These are phyloP conservation scores for Drosophila hydei DNA, from an alignment of 1,140 invertebrate species.

Conservation along the genomic window DNA sequence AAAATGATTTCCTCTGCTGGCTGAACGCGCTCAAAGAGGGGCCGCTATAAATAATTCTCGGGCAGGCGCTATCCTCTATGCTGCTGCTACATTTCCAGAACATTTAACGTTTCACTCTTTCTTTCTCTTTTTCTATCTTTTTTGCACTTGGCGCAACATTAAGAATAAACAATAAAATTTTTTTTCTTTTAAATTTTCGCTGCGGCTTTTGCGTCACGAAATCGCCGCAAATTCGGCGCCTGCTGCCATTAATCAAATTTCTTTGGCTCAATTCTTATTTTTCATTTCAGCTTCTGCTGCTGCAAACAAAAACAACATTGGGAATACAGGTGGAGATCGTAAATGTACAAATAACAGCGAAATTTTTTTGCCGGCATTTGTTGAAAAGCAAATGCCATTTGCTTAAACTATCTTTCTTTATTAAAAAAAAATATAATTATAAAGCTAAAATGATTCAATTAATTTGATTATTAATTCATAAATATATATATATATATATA, in stretches of 20 bases:
- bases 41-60: constrained; percentile 1
- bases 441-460: too few species aligned
- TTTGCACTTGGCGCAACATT: background rate
- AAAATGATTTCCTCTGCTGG: background rate
- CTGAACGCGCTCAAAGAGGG: background rate
- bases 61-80: background rate
- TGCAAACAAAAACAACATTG: constrained; percentile 7
- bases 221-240: constrained; percentile 14
- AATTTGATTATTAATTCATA: background rate
- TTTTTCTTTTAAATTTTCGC: background rate
- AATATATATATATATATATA: too few species aligned
- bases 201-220: constrained; percentile 26
- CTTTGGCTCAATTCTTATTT: constrained; percentile 2
- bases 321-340: background rate
- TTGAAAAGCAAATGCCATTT: constrained; percentile 20
- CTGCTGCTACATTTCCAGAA: constrained; percentile 11
- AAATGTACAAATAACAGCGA: constrained; percentile 6
- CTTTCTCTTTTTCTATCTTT: background rate
- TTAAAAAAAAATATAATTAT: background rate
- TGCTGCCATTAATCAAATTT: constrained; percentile 35
- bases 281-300: background rate
- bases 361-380: constrained; percentile 26
- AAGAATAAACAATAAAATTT: background rate
- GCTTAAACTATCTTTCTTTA: background rate
- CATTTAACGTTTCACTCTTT: background rate